Evolutionary conservation across 2,888 invertebrate species (phyloP).

Genomic region (Trypoxylon attenuatum): DNA sequence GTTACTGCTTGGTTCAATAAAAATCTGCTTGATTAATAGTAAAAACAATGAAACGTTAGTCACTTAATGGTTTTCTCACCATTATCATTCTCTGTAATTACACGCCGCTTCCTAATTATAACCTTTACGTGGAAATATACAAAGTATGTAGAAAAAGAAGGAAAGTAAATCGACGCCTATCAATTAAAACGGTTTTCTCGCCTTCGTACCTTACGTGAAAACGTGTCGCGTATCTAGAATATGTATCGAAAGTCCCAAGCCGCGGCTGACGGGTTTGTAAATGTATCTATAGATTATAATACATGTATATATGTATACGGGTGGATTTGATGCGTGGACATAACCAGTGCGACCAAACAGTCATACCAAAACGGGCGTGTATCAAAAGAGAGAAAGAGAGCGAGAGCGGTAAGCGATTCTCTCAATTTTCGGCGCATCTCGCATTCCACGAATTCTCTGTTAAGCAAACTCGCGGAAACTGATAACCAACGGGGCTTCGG

Average conservation of each 20-base stretch:
- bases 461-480: no score
- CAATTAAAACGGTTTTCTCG: conserved; percentile 25
- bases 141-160: conserved; percentile 65
- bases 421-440: no score
- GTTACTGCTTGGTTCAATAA: conserved; percentile 53
- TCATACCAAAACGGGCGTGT: conserved; percentile 1
- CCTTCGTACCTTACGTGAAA: conserved; percentile 49
- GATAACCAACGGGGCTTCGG: no score
- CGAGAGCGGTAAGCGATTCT: not conserved
- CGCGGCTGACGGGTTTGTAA: conserved; percentile 7
- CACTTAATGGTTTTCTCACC: conserved; percentile 47
- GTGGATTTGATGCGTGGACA: conserved; percentile 21
- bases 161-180: conserved; percentile 54
- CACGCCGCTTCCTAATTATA: conserved; percentile 29
- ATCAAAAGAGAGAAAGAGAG: not conserved
- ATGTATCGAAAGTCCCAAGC: conserved; percentile 47
- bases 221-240: conserved; percentile 56
- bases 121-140: conserved; percentile 53
- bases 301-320: conserved; percentile 11
- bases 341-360: conserved; percentile 32
- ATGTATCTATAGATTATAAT: not conserved
- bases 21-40: conserved; percentile 58
- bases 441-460: no score
- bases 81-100: conserved; percentile 52
- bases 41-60: conserved; percentile 56